phyloP scores from a whole-genome alignment of 2,888 invertebrate species.

The Clistopyga incitator region DNA sequence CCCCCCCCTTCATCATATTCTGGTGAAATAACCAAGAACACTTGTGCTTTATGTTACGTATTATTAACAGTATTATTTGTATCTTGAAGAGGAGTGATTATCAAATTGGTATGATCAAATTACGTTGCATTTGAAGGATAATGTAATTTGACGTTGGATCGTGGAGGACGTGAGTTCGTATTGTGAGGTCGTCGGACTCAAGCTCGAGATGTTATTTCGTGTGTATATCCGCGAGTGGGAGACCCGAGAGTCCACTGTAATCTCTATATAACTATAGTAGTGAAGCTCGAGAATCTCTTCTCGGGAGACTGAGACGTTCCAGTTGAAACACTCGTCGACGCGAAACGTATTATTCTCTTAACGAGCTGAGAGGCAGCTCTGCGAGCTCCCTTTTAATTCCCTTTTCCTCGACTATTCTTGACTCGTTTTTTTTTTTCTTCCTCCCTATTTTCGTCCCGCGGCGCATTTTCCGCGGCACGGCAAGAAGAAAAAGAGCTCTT shows the following conservation, averaged over 20 bases:
- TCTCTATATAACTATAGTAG: slow-evolving; percentile 44
- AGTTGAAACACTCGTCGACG: slow-evolving; percentile 62
- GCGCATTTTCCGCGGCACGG: slow-evolving; percentile 43
- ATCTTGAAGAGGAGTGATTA: not conserved
- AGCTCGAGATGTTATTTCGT: slow-evolving; percentile 54
- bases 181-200: slow-evolving; percentile 21
- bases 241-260: slow-evolving; percentile 56
- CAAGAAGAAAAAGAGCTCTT: slow-evolving; percentile 24
- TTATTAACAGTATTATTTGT: not conserved
- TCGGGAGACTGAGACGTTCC: slow-evolving; percentile 47
- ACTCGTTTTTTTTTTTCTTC: slow-evolving; percentile 25
- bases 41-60: no score
- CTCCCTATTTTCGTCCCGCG: slow-evolving; percentile 25
- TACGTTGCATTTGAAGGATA: slow-evolving; percentile 6
- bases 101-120: not conserved
- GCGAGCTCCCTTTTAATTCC: slow-evolving; percentile 52
- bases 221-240: slow-evolving; percentile 30
- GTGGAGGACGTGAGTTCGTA: not conserved
- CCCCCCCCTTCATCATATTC: no score
- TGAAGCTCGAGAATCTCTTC: slow-evolving; percentile 49
- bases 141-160: slow-evolving; percentile 13
- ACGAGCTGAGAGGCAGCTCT: slow-evolving; percentile 71
- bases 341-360: slow-evolving; percentile 74
- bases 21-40: no score
- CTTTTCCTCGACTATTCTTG: slow-evolving; percentile 44